A percentile compares a stretch with the other conserved stretches of the same genome.
These are phyloP conservation scores for Bucco capensis DNA, from an alignment of 2,113 vertebrate genomes.

Conservation along the genomic window DNA sequence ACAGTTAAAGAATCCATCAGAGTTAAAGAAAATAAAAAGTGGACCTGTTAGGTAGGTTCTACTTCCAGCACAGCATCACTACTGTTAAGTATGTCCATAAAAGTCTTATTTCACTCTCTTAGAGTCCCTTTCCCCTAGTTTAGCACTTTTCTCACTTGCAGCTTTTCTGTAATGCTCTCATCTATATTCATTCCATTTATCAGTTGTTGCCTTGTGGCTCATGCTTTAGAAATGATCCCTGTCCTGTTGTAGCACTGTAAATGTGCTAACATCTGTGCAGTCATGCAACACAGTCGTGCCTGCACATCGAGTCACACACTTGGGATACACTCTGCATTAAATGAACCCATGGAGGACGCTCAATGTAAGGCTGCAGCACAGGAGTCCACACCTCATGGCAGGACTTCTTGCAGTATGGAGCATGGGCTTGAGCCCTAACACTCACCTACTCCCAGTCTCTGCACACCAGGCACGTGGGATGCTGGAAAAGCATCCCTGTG, in stretches of 20 bases:
- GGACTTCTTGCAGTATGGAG: neutral
- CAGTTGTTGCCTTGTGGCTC: neutral
- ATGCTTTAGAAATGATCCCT: neutral
- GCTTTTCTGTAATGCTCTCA: neutral
- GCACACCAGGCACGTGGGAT: neutral
- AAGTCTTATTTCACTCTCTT: neutral
- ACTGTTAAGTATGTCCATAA: neutral
- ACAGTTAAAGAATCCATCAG: neutral
- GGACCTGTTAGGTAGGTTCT: neutral
- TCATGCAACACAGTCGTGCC: rapidly evolving
- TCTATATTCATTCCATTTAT: neutral
- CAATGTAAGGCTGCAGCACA: neutral
- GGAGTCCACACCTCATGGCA: neutral
- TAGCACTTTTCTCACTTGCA: neutral
- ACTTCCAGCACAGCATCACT: neutral
- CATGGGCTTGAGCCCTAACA: rapidly evolving
- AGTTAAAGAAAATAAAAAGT: neutral
- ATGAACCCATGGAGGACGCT: neutral
- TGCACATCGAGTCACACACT: rapidly evolving
- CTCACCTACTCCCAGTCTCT: neutral
- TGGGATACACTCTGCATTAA: neutral
- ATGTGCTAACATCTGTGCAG: neutral
- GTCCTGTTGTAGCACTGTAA: neutral
- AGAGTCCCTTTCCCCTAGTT: neutral
- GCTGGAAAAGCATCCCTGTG: neutral